A percentile compares a stretch with the other conserved stretches of the same genome.
Evolutionary conservation across 2,888 invertebrate genomes (phyloP).

Genomic region (Neria commutata): DNA sequence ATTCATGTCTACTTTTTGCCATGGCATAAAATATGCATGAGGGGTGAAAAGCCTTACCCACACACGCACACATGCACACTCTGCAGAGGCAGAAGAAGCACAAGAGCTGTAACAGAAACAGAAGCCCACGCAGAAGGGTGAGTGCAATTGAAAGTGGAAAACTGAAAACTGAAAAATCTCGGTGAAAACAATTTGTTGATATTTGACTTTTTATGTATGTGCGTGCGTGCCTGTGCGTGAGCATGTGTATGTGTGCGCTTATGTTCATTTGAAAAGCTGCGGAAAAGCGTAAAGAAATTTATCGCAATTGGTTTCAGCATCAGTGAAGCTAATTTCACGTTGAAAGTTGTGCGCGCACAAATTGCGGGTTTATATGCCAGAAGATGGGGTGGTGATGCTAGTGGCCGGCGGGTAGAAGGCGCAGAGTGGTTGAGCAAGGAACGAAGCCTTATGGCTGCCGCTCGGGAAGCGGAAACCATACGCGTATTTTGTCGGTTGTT

Average conservation of each 20-base stretch:
- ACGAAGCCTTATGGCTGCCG: too few species aligned
- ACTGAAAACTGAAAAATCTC: background rate
- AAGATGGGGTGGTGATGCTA: too few species aligned
- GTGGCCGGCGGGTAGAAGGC: too few species aligned
- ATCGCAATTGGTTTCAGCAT: conserved; percentile 34
- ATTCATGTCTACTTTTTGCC: conserved; percentile 1
- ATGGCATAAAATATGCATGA: conserved; percentile 16
- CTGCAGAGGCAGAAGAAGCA: conserved; percentile 1
- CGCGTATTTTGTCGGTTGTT: background rate
- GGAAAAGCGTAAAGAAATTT: conserved; percentile 22
- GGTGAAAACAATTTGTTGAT: conserved; percentile 29
- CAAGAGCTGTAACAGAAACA: background rate
- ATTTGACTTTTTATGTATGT: conserved; percentile 26
- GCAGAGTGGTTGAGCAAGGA: too few species aligned
- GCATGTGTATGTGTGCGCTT: too few species aligned
- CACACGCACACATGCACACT: conserved; percentile 1
- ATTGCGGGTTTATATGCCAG: too few species aligned
- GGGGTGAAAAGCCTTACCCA: conserved; percentile 9
- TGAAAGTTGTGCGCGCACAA: background rate
- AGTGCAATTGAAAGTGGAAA: background rate
- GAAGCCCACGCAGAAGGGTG: background rate
- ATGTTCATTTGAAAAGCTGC: background rate
- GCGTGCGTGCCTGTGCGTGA: too few species aligned
- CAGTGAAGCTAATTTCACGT: conserved; percentile 30
- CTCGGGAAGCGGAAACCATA: background rate